Base-by-base conservation (phyloP, 2,888 invertebrate species). In the Caenorhabditis zanzibari region DNA sequence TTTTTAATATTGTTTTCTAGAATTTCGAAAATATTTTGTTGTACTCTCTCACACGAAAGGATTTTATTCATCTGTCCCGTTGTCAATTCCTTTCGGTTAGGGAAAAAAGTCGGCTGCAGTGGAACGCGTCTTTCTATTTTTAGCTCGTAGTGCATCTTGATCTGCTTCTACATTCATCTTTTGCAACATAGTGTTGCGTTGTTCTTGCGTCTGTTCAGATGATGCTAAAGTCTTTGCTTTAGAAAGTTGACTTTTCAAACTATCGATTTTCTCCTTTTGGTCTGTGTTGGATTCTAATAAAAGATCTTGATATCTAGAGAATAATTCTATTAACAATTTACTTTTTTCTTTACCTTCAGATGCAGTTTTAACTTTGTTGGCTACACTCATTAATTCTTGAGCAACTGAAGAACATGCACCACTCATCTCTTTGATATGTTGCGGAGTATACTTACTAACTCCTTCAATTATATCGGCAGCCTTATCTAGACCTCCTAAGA, bases 391-490 rank as follows among this genome's bases (percentile, higher is more conserved):
- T 9, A 52, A 52, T 19, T 52, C 49, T 52, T 52, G n/a, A 52
- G 49, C 49, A 16, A 19, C 49, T 19, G n/a, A 2, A 16, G 49
- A n/a, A 19, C 19, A 4, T 19, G 19, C 49, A 19, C 19, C 49
- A 52, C 19, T 52, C 49, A 52, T 52, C 22, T 2, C 22, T 52
- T 52, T 19, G 3, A 52, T 5, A 52, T 52, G 19, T 3, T 16
- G 19, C 19, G 2, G 49, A 52, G 49, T 52, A 19, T 52, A 52
- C 22, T 19, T 52, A 52, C 49, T 52, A 19, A 52, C 49, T 52
- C 49, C 49, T 52, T 52, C 49, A 19, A 52, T 52, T 19, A 52
- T 52, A 19, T 52, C 49, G 9, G 9, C 49, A 52, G 49, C 49
- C 19, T 52, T 52, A n/a, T 52, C 49, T 19, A n/a, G 2, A 52